Conservation (phyloP, 1,140 invertebrate species). For the Neelides sp. region DNA sequence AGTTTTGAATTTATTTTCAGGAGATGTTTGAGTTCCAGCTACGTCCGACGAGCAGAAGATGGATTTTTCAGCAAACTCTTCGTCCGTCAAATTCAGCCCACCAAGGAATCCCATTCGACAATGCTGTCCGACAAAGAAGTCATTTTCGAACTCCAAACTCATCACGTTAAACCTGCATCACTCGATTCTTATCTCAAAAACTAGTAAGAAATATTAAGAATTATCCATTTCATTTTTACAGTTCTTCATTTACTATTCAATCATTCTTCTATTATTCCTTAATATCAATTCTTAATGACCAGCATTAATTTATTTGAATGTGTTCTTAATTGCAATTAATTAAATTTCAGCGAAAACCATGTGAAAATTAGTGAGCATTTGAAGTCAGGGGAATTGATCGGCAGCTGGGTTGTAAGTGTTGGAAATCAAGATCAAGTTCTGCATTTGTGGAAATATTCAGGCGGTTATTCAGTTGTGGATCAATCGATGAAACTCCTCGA, state of each 20-base stretch:
- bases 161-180: slow-evolving; percentile 79
- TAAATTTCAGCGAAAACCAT: slow-evolving; percentile 57
- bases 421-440: slow-evolving; percentile 95
- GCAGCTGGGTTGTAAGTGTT: slow-evolving; percentile 78
- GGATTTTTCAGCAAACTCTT: slow-evolving; percentile 80
- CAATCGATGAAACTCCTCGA: slow-evolving; percentile 56
- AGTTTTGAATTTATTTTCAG: slow-evolving; percentile 2
- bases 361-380: slow-evolving; percentile 62
- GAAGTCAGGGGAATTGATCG: slow-evolving; percentile 61
- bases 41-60: slow-evolving; percentile 38
- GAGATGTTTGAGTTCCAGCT: slow-evolving; percentile 5
- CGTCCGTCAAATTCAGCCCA: slow-evolving; percentile 80
- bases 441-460: slow-evolving; percentile 85
- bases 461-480: slow-evolving; percentile 81
- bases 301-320: no score
- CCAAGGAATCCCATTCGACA: slow-evolving; percentile 86
- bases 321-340: slow-evolving; percentile 14
- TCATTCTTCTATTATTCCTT: no score
- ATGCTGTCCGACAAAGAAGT: slow-evolving; percentile 89
- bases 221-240: no score
- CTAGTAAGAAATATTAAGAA: slow-evolving; percentile 61
- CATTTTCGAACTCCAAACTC: slow-evolving; percentile 85
- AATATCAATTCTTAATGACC: no score
- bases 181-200: slow-evolving; percentile 73
- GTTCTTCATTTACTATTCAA: no score